Evolutionary conservation across 2,113 vertebrate genomes (phyloP), one percentile per base, ranked within the genome.

Genomic region (Zapornia atra): DNA sequence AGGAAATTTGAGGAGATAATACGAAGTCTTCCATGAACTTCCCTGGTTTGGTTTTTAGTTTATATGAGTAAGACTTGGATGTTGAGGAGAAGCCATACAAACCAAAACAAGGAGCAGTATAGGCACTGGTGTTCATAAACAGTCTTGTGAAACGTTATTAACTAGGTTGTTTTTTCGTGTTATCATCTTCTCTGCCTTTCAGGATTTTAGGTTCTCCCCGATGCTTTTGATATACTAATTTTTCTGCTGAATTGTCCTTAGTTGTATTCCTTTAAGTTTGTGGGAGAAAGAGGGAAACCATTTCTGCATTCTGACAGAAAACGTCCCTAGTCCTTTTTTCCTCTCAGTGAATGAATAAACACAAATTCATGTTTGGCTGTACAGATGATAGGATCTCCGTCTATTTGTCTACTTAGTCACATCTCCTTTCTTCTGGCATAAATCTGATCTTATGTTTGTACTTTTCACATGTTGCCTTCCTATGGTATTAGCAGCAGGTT

Each of bases 401-500:
- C 53, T 92, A 50, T 88, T 82, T 90, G 21, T 61, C 68, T 86
- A 9, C 75, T 77, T 72, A 84, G 82, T 50, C 38, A 75, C 0
- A 3, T 83, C 54, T 88, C 48, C 26, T 87, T 53, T 85, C 60
- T 92, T 86, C 56, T 66, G 76, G 29, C 36, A 56, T 54, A 95
- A 84, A 92, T 72, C 50, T 92, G 64, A 91, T 56, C 36, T 81
- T 91, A 19, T 78, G 66, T 97, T 95, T 96, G 63, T 92, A 44
- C 68, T 54, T 92, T 85, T 42, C 68, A 96, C 69, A 42, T 96
- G 83, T 83, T 92, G 80, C 88, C 91, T 76, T 96, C 82, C 87
- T 89, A 72, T 33, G 7, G 16, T 97, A 84, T 95, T 94, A 96
- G 64, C 88, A 96, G 69, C 70, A 91, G 77, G 20, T 79, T 95